Conservation (phyloP, 1,140 invertebrate genomes). For the Drosophila santomea region DNA sequence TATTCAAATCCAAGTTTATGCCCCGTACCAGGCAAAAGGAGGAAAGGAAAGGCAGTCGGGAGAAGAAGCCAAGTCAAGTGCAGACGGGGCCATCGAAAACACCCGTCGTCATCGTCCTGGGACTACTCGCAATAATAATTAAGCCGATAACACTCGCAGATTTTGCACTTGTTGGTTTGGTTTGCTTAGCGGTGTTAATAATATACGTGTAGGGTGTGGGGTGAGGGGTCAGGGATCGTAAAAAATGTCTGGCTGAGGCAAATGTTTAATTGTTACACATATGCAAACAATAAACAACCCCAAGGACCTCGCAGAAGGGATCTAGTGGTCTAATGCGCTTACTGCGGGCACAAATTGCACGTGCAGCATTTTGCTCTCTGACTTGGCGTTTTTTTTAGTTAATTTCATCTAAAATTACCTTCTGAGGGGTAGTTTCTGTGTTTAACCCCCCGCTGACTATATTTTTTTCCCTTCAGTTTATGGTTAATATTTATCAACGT, state of each 20-base stretch:
- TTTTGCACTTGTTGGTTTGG: constrained; percentile 73
- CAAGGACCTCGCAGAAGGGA: constrained; percentile 47
- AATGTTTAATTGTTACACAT: constrained; percentile 83
- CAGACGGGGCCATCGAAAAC: constrained; percentile 49
- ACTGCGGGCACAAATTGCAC: constrained; percentile 75
- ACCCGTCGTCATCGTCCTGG: constrained; percentile 64
- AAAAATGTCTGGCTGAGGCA: constrained; percentile 72
- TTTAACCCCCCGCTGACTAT: constrained; percentile 45
- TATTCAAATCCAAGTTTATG: constrained; percentile 81
- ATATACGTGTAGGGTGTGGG: constrained; percentile 14
- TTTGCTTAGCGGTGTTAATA: constrained; percentile 66
- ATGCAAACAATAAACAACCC: constrained; percentile 74
- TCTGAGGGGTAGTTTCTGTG: constrained; percentile 63
- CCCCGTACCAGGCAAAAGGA: constrained; percentile 19
- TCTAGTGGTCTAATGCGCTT: constrained; percentile 74
- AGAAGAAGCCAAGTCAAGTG: constrained; percentile 54
- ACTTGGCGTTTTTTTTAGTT: constrained; percentile 63
- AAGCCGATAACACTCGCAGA: constrained; percentile 81
- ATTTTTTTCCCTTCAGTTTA: constrained; percentile 26
- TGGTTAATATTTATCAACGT: constrained; percentile 53
- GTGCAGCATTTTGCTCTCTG: constrained; percentile 65
- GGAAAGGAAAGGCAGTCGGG: neutral
- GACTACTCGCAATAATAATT: constrained; percentile 80
- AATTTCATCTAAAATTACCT: constrained; percentile 57
- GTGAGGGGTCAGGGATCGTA: constrained; percentile 37